These are phyloP conservation scores for Triplophysa tibetana DNA, from an alignment of 2,113 vertebrate species.

Conservation along the genomic window DNA sequence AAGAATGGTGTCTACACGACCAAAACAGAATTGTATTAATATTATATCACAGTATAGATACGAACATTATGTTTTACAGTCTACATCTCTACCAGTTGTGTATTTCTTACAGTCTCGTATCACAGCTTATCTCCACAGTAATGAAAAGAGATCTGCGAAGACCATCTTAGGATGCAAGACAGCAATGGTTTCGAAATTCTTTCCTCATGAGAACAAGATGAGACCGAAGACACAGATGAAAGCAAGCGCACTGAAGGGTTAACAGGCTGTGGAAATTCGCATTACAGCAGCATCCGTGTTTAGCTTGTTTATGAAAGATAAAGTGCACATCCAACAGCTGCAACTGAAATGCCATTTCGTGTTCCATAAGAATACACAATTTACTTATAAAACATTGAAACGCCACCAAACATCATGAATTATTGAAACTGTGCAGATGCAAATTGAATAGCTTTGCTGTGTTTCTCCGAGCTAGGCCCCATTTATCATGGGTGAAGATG, in stretches of 20 bases:
- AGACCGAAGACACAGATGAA: conserved; percentile 16
- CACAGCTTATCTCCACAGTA: too few species aligned
- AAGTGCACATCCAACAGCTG: conserved; percentile 54
- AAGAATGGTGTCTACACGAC: neutral
- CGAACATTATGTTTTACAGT: too few species aligned
- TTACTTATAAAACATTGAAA: conserved; percentile 90
- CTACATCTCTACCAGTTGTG: too few species aligned
- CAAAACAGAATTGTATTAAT: neutral
- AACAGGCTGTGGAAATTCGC: conserved; percentile 50
- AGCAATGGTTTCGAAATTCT: neutral
- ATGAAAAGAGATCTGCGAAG: neutral
- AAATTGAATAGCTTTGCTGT: conserved; percentile 83
- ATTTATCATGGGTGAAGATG: conserved; percentile 42
- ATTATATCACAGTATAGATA: neutral
- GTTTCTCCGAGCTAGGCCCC: conserved; percentile 80
- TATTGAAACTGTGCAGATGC: conserved; percentile 86
- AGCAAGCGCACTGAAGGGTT: conserved; percentile 53
- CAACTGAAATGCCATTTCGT: conserved; percentile 48
- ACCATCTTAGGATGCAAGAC: neutral
- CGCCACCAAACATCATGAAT: conserved; percentile 79
- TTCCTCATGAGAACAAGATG: neutral
- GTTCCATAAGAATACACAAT: conserved; percentile 66
- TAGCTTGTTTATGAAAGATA: conserved; percentile 59
- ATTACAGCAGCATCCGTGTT: conserved; percentile 52
- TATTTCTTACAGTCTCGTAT: too few species aligned